phyloP scores from a whole-genome alignment of 2,888 invertebrate species.

The Byasa hedistus region DNA sequence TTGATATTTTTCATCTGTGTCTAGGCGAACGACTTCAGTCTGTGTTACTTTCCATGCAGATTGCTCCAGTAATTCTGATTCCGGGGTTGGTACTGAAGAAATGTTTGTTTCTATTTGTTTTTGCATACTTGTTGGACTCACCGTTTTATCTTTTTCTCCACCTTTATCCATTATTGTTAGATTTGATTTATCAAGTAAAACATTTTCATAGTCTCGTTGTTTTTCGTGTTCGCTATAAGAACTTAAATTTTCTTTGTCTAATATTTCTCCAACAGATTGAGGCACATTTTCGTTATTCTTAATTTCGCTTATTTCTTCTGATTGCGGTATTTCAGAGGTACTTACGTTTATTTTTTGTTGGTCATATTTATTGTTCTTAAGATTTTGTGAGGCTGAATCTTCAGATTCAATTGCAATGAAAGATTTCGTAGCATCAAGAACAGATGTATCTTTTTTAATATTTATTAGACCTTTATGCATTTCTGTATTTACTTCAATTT shows the following conservation, averaged over 20 bases:
- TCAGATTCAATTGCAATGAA: conserved; percentile 48
- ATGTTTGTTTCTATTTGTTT: not conserved
- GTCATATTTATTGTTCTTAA: not conserved
- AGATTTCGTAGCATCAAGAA: conserved; percentile 42
- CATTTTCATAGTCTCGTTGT: not conserved
- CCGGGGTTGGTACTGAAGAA: not conserved
- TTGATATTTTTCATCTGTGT: not conserved
- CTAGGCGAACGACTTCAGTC: not conserved
- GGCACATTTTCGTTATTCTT: not conserved
- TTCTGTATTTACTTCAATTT: not conserved
- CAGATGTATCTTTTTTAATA: conserved; percentile 2
- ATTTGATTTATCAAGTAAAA: not conserved
- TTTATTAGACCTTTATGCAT: not conserved
- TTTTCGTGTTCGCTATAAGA: not conserved
- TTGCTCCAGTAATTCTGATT: not conserved
- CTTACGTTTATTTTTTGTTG: not conserved
- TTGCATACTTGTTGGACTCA: too few relatives aligned
- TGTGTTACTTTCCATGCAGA: not conserved
- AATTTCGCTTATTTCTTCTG: not conserved
- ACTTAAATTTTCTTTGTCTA: not conserved
- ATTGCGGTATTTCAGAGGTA: not conserved
- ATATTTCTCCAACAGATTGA: not conserved
- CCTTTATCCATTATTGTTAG: not conserved
- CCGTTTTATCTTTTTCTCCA: not conserved
- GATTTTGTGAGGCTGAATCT: conserved; percentile 37